Conservation (phyloP, 1,140 invertebrate species). For the Bombus vancouverensis region DNA sequence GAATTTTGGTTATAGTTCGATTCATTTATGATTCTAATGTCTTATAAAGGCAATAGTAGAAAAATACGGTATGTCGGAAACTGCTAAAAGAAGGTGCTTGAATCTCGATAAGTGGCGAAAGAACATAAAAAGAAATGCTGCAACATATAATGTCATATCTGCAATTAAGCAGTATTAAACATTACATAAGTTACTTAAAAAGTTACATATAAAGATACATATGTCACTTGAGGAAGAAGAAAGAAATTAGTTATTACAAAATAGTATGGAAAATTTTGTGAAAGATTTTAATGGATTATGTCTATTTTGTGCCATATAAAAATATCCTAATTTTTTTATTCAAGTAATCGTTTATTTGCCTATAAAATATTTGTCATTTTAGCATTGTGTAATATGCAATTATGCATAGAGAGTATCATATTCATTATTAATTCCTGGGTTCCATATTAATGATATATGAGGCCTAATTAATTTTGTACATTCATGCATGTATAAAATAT, state of each 20-base stretch:
- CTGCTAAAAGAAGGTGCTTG: slow-evolving; percentile 23
- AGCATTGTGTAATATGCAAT: slow-evolving; percentile 5
- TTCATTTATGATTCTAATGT: slow-evolving; percentile 1
- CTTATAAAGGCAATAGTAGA: slow-evolving; percentile 11
- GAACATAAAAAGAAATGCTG: neutral
- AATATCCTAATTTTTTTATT: slow-evolving; percentile 21
- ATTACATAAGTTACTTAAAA: neutral
- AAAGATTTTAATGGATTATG: slow-evolving; percentile 5
- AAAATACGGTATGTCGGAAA: neutral
- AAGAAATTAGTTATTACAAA: slow-evolving; percentile 1
- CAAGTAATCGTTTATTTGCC: neutral
- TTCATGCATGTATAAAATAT: neutral
- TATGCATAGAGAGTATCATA: neutral
- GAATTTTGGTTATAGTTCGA: slow-evolving; percentile 13
- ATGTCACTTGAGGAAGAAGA: neutral
- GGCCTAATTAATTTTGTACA: slow-evolving; percentile 31
- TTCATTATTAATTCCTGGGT: slow-evolving; percentile 16
- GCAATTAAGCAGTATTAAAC: neutral
- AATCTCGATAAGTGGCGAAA: neutral
- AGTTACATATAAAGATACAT: neutral
- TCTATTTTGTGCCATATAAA: slow-evolving; percentile 39
- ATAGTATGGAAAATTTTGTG: neutral
- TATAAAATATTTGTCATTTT: slow-evolving; percentile 32
- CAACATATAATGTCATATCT: slow-evolving; percentile 9
- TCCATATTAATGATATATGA: neutral